Conservation (phyloP, 92 coral and sea anemone species). For the Phenganax marumi region DNA sequence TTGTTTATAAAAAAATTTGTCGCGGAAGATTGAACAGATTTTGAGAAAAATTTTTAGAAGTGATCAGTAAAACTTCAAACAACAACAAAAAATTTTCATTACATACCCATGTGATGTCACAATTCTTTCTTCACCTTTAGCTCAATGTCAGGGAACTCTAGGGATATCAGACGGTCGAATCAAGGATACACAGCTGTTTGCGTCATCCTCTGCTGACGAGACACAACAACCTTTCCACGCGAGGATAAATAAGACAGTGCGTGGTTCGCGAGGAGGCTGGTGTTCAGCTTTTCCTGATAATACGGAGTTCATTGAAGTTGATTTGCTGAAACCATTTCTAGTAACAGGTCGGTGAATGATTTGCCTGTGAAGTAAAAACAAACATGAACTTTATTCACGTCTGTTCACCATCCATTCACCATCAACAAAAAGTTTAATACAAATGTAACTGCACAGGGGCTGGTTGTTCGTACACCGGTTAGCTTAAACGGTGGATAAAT, state of each 20-base stretch:
- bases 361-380: neutral
- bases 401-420: no score
- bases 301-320: conserved; percentile 80
- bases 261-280: conserved; percentile 93
- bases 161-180: conserved; percentile 73
- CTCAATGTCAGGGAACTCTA: conserved; percentile 59
- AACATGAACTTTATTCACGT: no score
- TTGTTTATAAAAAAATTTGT: no score
- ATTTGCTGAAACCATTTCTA: conserved; percentile 57
- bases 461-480: no score
- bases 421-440: no score
- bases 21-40: no score
- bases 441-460: no score
- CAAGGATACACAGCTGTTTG: conserved; percentile 78
- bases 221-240: conserved; percentile 88
- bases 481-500: no score
- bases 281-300: conserved; percentile 92
- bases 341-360: conserved; percentile 60
- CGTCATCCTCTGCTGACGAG: conserved; percentile 94
- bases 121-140: conserved; percentile 19
- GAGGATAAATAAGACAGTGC: conserved; percentile 79
- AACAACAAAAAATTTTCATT: no score
- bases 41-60: no score
- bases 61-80: no score
- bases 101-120: neutral